Conservation (phyloP, 2,888 invertebrate species). For the Anticlea derivata region DNA sequence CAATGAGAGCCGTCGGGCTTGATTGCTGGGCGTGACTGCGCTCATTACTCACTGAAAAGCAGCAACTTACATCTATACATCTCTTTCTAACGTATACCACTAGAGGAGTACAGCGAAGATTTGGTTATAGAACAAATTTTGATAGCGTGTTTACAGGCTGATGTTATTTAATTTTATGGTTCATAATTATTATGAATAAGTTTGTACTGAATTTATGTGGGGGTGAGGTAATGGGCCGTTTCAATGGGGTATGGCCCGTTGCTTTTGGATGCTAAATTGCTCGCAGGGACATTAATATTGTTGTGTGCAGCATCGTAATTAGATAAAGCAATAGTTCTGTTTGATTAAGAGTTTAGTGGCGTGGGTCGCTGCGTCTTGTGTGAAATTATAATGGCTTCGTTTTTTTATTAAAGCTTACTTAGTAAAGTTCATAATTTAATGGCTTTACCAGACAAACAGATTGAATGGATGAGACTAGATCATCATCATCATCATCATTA, state of each 20-base stretch:
- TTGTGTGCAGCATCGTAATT: conserved; percentile 28
- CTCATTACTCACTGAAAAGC: conserved; percentile 70
- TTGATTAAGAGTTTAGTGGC: conserved; percentile 24
- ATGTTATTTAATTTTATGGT: conserved; percentile 75
- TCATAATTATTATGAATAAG: conserved; percentile 74
- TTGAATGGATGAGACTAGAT: too few species aligned
- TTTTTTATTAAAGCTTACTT: neutral
- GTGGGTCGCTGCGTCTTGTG: conserved; percentile 10
- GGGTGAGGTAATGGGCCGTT: conserved; percentile 63
- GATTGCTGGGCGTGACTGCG: conserved; percentile 77
- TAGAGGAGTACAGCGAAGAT: conserved; percentile 42
- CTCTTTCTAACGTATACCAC: conserved; percentile 42
- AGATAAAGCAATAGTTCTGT: conserved; percentile 25
- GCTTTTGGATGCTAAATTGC: conserved; percentile 28
- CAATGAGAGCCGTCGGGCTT: conserved; percentile 64
- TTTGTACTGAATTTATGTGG: conserved; percentile 70
- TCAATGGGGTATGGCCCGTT: conserved; percentile 33
- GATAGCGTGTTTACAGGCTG: conserved; percentile 60
- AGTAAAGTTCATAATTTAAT: too few species aligned
- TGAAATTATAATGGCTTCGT: conserved; percentile 3
- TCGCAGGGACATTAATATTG: conserved; percentile 24
- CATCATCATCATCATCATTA: too few species aligned
- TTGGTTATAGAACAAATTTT: conserved; percentile 58
- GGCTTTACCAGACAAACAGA: too few species aligned
- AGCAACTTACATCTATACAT: conserved; percentile 37